phyloP scores from a whole-genome alignment of 2,113 vertebrate genomes.

The Elaphurus davidianus region DNA sequence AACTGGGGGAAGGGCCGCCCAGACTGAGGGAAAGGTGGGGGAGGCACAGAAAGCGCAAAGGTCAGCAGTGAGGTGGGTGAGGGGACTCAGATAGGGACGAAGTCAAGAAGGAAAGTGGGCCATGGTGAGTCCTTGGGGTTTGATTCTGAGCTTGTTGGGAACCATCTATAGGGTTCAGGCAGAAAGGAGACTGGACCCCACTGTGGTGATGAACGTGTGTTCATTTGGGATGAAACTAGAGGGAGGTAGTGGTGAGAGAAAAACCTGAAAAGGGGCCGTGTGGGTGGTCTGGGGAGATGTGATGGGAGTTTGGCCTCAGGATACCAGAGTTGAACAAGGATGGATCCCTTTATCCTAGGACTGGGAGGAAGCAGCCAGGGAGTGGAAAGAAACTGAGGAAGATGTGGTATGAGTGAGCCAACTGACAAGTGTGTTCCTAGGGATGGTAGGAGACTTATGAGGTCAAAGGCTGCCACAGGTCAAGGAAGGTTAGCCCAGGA shows the following conservation, averaged over 20 bases:
- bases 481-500: neutral
- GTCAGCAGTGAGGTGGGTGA: neutral
- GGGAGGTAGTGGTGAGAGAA: neutral
- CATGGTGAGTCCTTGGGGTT: neutral
- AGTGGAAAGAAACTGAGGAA: neutral
- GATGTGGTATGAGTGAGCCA: too few species aligned
- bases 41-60: neutral
- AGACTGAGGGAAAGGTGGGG: neutral
- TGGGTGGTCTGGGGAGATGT: too few species aligned
- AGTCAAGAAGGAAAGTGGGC: too few species aligned
- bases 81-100: neutral
- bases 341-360: neutral
- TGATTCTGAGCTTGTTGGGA: neutral
- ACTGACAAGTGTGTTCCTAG: neutral
- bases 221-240: neutral
- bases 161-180: neutral
- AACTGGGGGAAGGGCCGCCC: too few species aligned
- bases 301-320: neutral
- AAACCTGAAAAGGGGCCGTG: rapidly evolving
- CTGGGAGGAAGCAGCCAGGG: neutral
- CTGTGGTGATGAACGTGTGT: rapidly evolving
- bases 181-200: rapidly evolving
- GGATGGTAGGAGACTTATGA: neutral
- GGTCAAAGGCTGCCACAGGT: neutral
- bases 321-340: neutral